A percentile compares a stretch with the other conserved stretches of the same genome.
These are phyloP conservation scores for Formicarius rufipectus DNA, from an alignment of 2,113 vertebrate genomes.

Conservation along the genomic window DNA sequence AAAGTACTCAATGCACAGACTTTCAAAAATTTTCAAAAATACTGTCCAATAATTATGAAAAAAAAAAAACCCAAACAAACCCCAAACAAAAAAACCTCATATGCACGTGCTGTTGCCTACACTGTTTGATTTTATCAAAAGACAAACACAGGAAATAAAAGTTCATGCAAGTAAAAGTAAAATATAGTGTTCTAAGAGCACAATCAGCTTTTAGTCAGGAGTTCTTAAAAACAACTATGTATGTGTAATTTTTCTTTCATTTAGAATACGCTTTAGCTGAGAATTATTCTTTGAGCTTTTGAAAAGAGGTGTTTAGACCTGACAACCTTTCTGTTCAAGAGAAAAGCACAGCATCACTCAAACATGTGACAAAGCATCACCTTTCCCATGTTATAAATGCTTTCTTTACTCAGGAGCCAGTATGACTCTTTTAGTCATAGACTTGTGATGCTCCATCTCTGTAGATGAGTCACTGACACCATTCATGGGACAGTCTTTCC, in stretches of 20 bases:
- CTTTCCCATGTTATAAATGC: not conserved
- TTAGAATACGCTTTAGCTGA: not conserved
- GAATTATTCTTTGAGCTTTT: not conserved
- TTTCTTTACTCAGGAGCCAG: not conserved
- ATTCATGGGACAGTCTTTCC: not conserved
- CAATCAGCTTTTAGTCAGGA: not conserved
- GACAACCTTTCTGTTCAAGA: not conserved
- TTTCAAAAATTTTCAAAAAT: not conserved
- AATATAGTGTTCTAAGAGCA: not conserved
- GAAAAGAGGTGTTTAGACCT: not conserved
- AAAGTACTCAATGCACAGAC: not conserved
- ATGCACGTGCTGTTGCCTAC: not conserved
- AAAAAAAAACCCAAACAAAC: not conserved
- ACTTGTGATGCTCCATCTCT: not conserved
- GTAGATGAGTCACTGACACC: not conserved
- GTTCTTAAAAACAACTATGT: not conserved
- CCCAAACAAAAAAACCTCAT: not conserved
- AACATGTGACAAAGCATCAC: not conserved
- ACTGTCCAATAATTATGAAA: not conserved
- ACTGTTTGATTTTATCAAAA: not conserved
- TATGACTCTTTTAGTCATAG: not conserved
- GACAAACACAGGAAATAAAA: not conserved
- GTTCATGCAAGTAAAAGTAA: not conserved
- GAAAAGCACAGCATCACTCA: not conserved
- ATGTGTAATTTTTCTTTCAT: not conserved